Evolutionary conservation across 2,797 vertebrate genomes (phyloP), one percentile per base, ranked within the genome.

Genomic region (Gallirallus australis): DNA sequence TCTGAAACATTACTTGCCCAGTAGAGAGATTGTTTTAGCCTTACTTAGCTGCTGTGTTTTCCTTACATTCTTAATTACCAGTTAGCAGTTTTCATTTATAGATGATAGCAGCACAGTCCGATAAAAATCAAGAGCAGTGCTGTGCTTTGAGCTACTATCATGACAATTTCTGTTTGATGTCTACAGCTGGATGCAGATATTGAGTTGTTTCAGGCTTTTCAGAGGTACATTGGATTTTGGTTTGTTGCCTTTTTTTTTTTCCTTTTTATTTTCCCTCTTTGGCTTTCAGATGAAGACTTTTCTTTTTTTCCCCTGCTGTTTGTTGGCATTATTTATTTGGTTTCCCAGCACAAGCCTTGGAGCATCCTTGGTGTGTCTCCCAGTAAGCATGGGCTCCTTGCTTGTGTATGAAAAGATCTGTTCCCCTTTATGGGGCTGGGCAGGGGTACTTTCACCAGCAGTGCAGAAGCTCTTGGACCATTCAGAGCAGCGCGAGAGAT

Each of bases 251-350:
- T 61, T 48, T 47, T 4, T 6, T 16, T 25, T 2, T 7, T 5
- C 25, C 28, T 17, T 20, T 40, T 40, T 23, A 1, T 2, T 23
- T 50, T 53, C 8, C 1, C 4, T 30, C 23, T 28, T 18, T 57
- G 60, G 23, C 28, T 78, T 78, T 54, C 37, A 37, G 23, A 31
- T 50, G 14, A 45, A 11, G 12, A 1, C 16, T 35, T 52, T 59
- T 40, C 12, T 31, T 0, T 52, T 57, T 69, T 17, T 19, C 4
- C 28, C 0, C 0, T 56, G 7, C n/a, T 35, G 7, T 17, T 11
- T 53, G n/a, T 33, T 81, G 28, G 24, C 37, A 16, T 30, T 59
- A 45, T 18, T 31, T 17, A 2, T 40, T 60, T 42, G 47, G 19
- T 50, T 54, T 27, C 12, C 31, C 20, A 15, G 27, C 27, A 47